Evolutionary conservation across 2,113 vertebrate genomes (phyloP), one percentile per base, ranked within the genome.

Genomic region (Poeciliopsis turrubarensis): DNA sequence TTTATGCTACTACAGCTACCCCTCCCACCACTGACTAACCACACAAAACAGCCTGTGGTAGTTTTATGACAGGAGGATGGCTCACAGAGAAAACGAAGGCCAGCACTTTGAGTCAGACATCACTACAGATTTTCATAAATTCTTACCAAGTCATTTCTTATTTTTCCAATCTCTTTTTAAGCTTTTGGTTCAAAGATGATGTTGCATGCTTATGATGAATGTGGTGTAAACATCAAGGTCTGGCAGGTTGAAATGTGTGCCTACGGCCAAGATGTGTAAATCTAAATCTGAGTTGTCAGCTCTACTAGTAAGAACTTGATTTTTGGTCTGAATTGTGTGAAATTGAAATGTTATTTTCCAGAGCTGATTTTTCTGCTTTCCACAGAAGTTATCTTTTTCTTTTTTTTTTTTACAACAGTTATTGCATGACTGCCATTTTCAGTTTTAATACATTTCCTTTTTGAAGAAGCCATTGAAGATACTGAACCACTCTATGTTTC

Each of bases 261-360:
- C 29, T 10, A 37, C 30, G 65, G 60, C 37, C 27, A 70, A 77
- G 70, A 74, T 60, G 83, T 87, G 75, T 26, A 79, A 81, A 81
- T 87, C 30, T 63, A 4, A 15, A 14, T 34, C 34, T 44, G 57
- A 64, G 72, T 54, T 68, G 41, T 65, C 29, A 7, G 44, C 32
- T 73, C 3, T 57, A 68, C 22, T 13, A 41, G 32, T 13, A 64
- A 34, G 47, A 65, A 60, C 34, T 51, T 15, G n/a, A 3, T 8
- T 2, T 3, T 54, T 73, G 3, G 14, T 64, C 15, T 2, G n/a
- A 37, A 9, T 29, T 51, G 22, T 30, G 25, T 44, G 13, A 19
- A 73, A 51, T 31, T 27, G 17, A 3, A 60, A 39, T 63, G 60
- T 47, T 14, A 70, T 71, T 14, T 51, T 39, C 22, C 0, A 6